Evolutionary conservation across 2,113 vertebrate genomes (phyloP), one percentile per base, ranked within the genome.

Genomic region (Larimichthys crocea): DNA sequence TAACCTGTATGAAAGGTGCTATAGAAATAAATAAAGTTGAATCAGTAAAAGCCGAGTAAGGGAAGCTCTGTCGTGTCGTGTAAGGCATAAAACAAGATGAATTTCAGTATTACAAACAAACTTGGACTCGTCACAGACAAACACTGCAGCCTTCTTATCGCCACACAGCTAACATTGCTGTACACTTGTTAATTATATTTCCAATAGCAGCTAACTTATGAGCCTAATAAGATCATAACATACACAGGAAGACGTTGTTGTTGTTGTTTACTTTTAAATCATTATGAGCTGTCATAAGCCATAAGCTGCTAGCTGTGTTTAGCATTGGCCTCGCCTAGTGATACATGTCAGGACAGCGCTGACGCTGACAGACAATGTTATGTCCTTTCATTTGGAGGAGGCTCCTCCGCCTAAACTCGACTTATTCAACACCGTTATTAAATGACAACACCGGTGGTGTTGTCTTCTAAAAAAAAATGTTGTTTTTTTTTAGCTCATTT

Each of bases 231-330:
- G 12, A 15, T 46, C 14, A 14, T 46, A 46, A 4, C 3, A 46
- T 46, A 46, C 4, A 4, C 4, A 35, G 0, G 12, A 15, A 14
- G n/a, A 3, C 5, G 2, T 1, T 50, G 10, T 20, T 40, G 24
- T 52, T 50, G 10, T 20, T 42, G 24, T 52, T 67, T 9, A 29
- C 19, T 35, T 10, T 35, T 3, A 10, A 35, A 12, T 59, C 50
- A 63, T 42, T 10, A 15, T 10, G 17, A 70, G 4, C 10, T 22
- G 5, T 6, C 5, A n/a, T 11, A 16, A n/a, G 10, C 4, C 11
- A 46, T 57, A 20, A 24, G 11, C n/a, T 68, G 57, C 63, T 66
- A 61, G 63, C 70, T 46, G 4, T 10, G 19, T 52, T 49, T 64
- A 57, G 69, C 46, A 29, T 49, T 49, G 15, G 59, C 26, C 49